Conservation (phyloP, 2,797 vertebrate genomes). For the Anisognathus igniventris region DNA sequence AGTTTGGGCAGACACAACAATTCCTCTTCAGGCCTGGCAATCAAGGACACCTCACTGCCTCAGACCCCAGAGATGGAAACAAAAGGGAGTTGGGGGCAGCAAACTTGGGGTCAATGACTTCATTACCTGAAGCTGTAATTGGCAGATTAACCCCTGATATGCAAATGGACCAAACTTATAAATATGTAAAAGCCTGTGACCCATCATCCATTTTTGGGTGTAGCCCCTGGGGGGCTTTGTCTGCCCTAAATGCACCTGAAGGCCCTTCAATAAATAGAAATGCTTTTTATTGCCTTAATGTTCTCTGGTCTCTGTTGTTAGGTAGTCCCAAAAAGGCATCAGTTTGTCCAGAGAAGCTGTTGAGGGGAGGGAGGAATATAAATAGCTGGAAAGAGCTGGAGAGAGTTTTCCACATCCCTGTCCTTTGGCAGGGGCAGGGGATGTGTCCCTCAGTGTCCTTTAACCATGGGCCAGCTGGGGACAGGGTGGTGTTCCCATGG, state of each 20-base stretch:
- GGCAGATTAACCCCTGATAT: not conserved
- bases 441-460: not conserved
- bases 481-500: not conserved
- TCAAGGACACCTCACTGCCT: not conserved
- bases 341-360: not conserved
- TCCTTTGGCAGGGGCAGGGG: not conserved
- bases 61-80: not conserved
- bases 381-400: not conserved
- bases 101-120: not conserved
- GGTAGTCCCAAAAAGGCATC: not conserved
- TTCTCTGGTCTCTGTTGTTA: too few relatives aligned
- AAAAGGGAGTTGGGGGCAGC: not conserved
- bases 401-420: not conserved
- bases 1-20: not conserved
- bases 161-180: not conserved
- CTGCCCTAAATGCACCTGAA: not conserved
- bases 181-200: not conserved
- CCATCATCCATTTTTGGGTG: not conserved
- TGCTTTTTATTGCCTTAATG: not conserved
- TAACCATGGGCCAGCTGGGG: not conserved
- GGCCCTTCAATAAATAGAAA: accelerated
- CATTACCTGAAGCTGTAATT: not conserved
- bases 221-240: not conserved
- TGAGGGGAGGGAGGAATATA: not conserved
- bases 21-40: not conserved